These are phyloP conservation scores for Antechinus flavipes DNA, from an alignment of 2,113 vertebrate species.

Conservation along the genomic window DNA sequence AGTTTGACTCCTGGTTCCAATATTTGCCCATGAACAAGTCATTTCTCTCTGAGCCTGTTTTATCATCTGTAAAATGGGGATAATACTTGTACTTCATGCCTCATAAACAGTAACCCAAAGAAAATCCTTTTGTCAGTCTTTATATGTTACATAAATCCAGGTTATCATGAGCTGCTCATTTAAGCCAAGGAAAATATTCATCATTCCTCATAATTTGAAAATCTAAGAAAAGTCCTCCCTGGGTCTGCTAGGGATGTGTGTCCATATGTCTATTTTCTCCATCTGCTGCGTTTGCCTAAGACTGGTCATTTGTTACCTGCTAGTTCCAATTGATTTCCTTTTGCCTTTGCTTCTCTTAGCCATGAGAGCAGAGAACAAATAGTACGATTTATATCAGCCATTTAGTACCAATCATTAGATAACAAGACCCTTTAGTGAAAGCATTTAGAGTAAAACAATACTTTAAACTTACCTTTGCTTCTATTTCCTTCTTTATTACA, in stretches of 20 bases:
- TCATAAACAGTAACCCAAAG: not conserved
- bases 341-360: conserved; percentile 82
- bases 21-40: not conserved
- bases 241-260: conserved; percentile 79
- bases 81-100: not conserved
- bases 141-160: not conserved
- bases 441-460: conserved; percentile 88
- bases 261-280: conserved; percentile 81
- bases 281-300: conserved; percentile 85
- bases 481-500: conserved; percentile 86
- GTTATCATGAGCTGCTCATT: conserved; percentile 1
- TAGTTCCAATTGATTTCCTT: conserved; percentile 90
- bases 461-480: conserved; percentile 88
- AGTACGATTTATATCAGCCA: conserved; percentile 87
- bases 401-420: conserved; percentile 90
- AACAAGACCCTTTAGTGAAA: conserved; percentile 88
- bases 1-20: not conserved
- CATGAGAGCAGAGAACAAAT: conserved; percentile 83
- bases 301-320: conserved; percentile 89
- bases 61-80: not conserved
- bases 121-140: not conserved
- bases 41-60: not conserved
- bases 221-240: conserved; percentile 60
- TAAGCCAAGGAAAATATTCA: conserved; percentile 51
- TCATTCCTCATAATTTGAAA: conserved; percentile 67